phyloP scores from a whole-genome alignment of 1,140 invertebrate genomes.

The Drosophila saltans region DNA sequence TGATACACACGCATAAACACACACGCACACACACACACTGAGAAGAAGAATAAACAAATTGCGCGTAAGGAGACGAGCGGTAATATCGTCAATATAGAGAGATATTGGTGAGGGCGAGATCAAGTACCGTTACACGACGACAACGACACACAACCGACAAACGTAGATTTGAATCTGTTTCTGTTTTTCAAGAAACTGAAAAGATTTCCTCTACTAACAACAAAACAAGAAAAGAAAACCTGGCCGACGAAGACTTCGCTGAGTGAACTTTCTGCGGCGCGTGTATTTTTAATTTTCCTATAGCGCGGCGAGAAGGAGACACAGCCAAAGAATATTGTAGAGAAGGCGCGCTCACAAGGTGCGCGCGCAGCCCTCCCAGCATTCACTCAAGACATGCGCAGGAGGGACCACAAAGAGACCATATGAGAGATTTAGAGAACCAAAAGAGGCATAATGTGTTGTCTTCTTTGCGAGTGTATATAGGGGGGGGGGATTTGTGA shows the following conservation, averaged over 20 bases:
- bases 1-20: conserved; percentile 36
- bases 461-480: not conserved
- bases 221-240: not conserved
- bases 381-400: conserved; percentile 45
- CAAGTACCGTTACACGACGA: conserved; percentile 67
- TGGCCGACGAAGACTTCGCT: conserved; percentile 22
- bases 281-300: conserved; percentile 76
- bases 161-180: conserved; percentile 82
- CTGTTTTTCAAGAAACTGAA: conserved; percentile 67
- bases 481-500: not conserved
- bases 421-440: not conserved
- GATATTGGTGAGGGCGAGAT: conserved; percentile 24
- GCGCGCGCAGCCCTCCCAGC: conserved; percentile 62
- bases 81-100: conserved; percentile 2
- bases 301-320: conserved; percentile 41
- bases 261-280: conserved; percentile 55
- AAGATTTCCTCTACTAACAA: conserved; percentile 38
- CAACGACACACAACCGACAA: conserved; percentile 77
- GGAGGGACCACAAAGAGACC: conserved; percentile 15
- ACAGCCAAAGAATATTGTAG: conserved; percentile 10
- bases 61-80: conserved; percentile 49
- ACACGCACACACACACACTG: conserved; percentile 40
- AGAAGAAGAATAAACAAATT: conserved; percentile 64
- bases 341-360: conserved; percentile 54
- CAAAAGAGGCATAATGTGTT: not conserved